Percentiles rank a stretch among this genome's conserved stretches.
These are phyloP conservation scores for Ariopsis seemanni DNA, from an alignment of 2,113 vertebrate genomes.

Conservation along the genomic window DNA sequence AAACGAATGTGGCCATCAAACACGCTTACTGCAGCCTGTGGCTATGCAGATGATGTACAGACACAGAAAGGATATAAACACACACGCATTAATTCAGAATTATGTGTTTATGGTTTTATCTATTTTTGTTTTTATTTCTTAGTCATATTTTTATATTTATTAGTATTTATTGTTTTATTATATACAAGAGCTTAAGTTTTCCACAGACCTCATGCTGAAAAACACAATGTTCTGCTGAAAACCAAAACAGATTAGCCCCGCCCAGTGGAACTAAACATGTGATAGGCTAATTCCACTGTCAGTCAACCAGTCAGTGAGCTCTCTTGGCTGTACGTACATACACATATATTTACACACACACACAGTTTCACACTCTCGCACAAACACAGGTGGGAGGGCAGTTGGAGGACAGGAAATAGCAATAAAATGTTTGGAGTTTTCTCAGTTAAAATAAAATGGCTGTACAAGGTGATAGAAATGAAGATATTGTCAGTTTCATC, in stretches of 20 bases:
- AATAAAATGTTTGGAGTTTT: not conserved
- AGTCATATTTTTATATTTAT: not conserved
- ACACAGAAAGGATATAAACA: not conserved
- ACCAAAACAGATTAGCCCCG: not conserved
- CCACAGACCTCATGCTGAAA: not conserved
- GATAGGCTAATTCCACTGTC: not conserved
- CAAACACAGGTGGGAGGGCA: not conserved
- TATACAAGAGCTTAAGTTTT: not conserved
- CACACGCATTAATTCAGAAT: not conserved
- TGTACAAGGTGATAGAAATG: not conserved
- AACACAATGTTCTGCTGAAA: not conserved
- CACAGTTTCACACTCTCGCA: constrained; percentile 17
- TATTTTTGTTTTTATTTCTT: not conserved
- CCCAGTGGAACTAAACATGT: not conserved
- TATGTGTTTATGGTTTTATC: not conserved
- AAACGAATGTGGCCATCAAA: constrained; percentile 4
- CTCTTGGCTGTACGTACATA: not conserved
- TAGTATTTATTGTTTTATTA: not conserved
- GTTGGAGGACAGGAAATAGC: too few species aligned
- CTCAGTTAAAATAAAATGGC: not conserved
- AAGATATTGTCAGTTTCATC: not conserved
- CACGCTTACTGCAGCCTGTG: constrained; percentile 4
- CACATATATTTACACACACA: constrained; percentile 43
- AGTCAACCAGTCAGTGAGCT: not conserved
- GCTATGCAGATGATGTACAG: constrained; percentile 24